A percentile compares a stretch with the other conserved stretches of the same genome.
phyloP scores from a whole-genome alignment of 2,113 vertebrate genomes.

The Sceloporus tristichus region DNA sequence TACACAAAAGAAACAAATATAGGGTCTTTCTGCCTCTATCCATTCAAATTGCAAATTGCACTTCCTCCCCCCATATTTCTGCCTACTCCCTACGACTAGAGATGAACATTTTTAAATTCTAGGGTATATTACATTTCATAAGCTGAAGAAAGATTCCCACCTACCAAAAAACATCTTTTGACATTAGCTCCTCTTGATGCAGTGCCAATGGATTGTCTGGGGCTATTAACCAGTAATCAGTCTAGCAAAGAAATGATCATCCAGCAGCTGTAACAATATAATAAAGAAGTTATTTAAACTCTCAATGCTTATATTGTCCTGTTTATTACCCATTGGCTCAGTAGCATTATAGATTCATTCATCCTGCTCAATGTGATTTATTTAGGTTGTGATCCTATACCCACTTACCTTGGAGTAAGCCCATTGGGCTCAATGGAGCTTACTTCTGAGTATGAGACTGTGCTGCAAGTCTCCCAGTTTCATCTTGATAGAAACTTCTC shows the following conservation, averaged over 20 bases:
- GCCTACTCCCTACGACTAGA: not conserved
- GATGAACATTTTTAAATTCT: not conserved
- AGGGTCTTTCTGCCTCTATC: not conserved
- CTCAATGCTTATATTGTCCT: not conserved
- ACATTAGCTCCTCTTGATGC: not conserved
- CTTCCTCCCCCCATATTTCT: not conserved
- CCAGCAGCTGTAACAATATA: not conserved
- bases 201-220: not conserved
- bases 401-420: not conserved
- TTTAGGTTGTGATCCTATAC: not conserved
- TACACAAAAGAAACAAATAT: not conserved
- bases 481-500: not conserved
- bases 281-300: constrained; percentile 3
- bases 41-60: not conserved
- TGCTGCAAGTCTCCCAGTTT: not conserved
- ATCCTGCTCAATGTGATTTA: not conserved
- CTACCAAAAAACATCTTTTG: not conserved
- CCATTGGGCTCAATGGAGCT: not conserved
- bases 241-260: not conserved
- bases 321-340: not conserved
- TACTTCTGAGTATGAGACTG: not conserved
- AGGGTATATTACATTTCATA: not conserved
- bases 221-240: not conserved
- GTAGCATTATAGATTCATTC: not conserved
- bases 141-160: not conserved